Conservation (phyloP, 2,888 invertebrate species). For the Apodemia mormo region DNA sequence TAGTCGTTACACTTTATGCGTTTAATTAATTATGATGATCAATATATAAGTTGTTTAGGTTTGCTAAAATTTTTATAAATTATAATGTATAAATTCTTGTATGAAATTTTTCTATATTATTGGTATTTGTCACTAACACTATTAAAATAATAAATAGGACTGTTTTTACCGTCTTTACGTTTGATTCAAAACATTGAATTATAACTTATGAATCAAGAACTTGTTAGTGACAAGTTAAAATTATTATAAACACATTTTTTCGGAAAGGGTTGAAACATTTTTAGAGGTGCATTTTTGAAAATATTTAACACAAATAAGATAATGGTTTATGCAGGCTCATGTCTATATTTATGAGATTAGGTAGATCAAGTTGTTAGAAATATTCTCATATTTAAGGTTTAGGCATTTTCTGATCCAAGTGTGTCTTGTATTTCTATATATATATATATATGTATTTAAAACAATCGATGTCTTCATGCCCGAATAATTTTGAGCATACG, state of each 20-base stretch:
- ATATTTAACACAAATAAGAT: neutral
- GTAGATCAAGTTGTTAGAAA: constrained; percentile 6
- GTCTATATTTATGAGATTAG: constrained; percentile 7
- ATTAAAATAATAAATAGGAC: neutral
- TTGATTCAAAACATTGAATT: too few species aligned
- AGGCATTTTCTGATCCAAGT: constrained; percentile 39
- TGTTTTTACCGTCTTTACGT: too few species aligned
- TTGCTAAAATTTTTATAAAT: too few species aligned
- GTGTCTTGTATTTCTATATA: constrained; percentile 27
- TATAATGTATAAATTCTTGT: too few species aligned
- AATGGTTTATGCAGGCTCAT: neutral
- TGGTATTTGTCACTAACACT: too few species aligned
- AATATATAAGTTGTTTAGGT: neutral
- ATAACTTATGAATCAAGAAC: too few species aligned
- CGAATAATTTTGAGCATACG: constrained; percentile 66
- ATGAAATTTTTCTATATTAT: too few species aligned
- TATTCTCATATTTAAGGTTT: constrained; percentile 9
- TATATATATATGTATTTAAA: neutral
- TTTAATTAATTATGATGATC: neutral
- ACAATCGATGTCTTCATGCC: constrained; percentile 59
- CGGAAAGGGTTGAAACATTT: neutral
- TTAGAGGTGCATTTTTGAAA: neutral
- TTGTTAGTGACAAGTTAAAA: too few species aligned
- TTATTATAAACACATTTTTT: too few species aligned
- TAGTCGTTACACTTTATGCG: neutral